Evolutionary conservation across 2,797 vertebrate species (phyloP).

Genomic region (Adelosebastes latens): DNA sequence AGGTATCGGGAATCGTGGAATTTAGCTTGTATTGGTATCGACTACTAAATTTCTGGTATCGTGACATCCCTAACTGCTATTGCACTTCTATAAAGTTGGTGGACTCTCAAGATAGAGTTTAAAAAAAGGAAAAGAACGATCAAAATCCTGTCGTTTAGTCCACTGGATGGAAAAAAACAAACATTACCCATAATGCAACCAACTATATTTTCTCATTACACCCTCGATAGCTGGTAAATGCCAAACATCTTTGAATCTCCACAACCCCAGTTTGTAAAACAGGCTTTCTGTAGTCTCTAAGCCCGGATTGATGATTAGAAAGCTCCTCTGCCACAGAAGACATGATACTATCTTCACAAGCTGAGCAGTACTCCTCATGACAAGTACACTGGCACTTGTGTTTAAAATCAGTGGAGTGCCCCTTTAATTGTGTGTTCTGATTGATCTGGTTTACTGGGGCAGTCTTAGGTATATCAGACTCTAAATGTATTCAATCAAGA

Average conservation of each 20-base stretch:
- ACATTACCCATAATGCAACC: background rate
- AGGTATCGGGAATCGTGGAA: background rate
- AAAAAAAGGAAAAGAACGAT: background rate
- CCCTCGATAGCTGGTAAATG: background rate
- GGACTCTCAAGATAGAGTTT: background rate
- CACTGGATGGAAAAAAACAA: background rate
- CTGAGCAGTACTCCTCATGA: too few relatives aligned
- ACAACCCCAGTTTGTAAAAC: background rate
- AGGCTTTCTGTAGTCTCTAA: background rate
- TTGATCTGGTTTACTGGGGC: background rate
- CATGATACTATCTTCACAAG: too few relatives aligned
- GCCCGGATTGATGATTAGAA: background rate
- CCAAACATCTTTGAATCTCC: background rate
- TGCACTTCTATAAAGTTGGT: background rate
- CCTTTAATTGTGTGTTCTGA: background rate
- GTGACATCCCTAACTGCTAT: too few relatives aligned
- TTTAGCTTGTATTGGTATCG: background rate
- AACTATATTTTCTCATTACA: background rate
- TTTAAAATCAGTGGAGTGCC: too few relatives aligned
- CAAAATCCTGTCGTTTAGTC: background rate
- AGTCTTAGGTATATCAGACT: background rate
- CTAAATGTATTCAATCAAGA: background rate
- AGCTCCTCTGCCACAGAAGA: background rate
- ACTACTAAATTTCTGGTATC: too few relatives aligned
- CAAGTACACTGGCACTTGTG: too few relatives aligned